Conservation (phyloP, 2,888 invertebrate species). For the Metopia argyrocephala region DNA sequence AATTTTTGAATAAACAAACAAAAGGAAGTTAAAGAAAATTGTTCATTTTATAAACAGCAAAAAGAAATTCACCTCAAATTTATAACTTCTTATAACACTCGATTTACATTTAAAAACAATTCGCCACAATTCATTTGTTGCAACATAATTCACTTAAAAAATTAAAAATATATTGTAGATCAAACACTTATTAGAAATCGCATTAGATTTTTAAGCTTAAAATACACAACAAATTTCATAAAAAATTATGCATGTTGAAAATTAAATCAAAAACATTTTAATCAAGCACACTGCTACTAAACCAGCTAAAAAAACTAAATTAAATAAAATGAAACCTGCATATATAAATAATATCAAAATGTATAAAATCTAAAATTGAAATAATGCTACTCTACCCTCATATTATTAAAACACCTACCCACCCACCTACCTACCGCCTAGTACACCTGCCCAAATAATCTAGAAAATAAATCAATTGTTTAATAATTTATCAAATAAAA, state of each 20-base stretch:
- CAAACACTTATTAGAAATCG: not conserved
- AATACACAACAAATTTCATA: not conserved
- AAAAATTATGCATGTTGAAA: not conserved
- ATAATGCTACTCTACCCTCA: not conserved
- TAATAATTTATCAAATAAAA: constrained; percentile 7
- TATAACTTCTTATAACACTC: constrained; percentile 23
- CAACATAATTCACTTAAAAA: not conserved
- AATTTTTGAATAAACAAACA: constrained; percentile 6
- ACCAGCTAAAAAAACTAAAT: too few species aligned
- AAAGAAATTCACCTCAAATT: constrained; percentile 29
- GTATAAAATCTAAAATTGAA: not conserved
- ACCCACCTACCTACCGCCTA: not conserved
- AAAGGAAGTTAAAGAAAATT: constrained; percentile 70
- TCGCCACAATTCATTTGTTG: not conserved
- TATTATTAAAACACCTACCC: not conserved
- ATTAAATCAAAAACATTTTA: not conserved
- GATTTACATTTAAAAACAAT: not conserved
- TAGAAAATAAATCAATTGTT: constrained; percentile 16
- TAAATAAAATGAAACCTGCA: too few species aligned
- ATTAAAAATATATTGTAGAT: not conserved
- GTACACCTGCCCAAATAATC: constrained; percentile 15
- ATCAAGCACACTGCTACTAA: too few species aligned
- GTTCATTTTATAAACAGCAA: constrained; percentile 69
- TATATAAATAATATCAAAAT: too few species aligned
- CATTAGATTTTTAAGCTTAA: not conserved